These are phyloP conservation scores for Poeciliopsis turneri DNA, from an alignment of 2,797 vertebrate species.

Conservation along the genomic window DNA sequence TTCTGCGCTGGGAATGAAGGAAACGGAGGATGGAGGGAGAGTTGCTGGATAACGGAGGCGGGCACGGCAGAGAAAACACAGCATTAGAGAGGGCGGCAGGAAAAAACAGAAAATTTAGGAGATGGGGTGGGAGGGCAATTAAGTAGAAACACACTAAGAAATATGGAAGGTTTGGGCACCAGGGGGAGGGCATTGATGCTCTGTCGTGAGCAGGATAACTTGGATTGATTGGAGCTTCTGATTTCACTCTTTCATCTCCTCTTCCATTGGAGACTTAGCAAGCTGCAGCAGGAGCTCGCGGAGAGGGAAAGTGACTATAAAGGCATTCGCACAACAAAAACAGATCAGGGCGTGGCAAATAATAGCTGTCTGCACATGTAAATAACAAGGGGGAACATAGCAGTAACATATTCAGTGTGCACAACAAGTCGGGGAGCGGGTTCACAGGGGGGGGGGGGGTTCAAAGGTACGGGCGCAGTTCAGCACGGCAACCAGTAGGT, in stretches of 20 bases:
- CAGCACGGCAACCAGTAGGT: constrained; percentile 72
- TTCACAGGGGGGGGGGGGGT: neutral
- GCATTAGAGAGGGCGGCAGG: constrained; percentile 45
- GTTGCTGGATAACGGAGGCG: neutral
- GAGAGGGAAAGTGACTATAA: constrained; percentile 32
- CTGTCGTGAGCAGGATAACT: constrained; percentile 63
- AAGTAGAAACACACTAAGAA: constrained; percentile 69
- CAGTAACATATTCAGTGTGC: constrained; percentile 66
- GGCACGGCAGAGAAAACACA: constrained; percentile 22
- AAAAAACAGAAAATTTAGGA: constrained; percentile 39
- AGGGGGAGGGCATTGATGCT: constrained; percentile 52
- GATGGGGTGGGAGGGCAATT: constrained; percentile 59
- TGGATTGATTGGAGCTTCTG: constrained; percentile 65
- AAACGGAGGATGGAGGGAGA: neutral
- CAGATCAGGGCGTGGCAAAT: constrained; percentile 45
- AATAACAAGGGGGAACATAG: constrained; percentile 59
- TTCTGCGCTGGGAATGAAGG: constrained; percentile 55
- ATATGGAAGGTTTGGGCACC: constrained; percentile 58
- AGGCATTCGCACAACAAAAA: constrained; percentile 45
- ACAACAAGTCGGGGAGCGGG: constrained; percentile 41
- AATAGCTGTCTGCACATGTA: constrained; percentile 52
- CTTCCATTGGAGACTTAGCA: constrained; percentile 34
- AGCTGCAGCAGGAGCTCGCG: constrained; percentile 43
- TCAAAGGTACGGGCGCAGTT: constrained; percentile 63
- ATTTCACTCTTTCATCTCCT: constrained; percentile 68